phyloP scores from a whole-genome alignment of 2,888 invertebrate genomes.

The Torymus tubicola region DNA sequence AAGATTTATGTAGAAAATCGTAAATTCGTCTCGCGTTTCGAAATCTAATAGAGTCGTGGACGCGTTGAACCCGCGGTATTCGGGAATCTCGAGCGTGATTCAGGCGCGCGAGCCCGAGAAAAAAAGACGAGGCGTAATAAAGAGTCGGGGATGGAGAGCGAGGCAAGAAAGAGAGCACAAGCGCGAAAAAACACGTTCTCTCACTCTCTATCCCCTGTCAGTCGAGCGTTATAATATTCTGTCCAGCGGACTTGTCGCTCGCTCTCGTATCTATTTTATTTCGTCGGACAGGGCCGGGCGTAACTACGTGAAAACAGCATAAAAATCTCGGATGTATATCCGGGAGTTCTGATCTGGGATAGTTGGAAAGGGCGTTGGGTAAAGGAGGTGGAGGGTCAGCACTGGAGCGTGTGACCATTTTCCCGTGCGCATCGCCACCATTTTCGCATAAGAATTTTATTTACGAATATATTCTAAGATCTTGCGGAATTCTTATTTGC shows the following conservation, averaged over 20 bases:
- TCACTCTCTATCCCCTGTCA: conserved; percentile 64
- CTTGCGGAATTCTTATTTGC: conserved; percentile 53
- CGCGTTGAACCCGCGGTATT: conserved; percentile 63
- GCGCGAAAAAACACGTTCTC: conserved; percentile 16
- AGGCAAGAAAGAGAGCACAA: background rate
- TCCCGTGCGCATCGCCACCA: conserved; percentile 64
- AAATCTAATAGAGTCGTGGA: conserved; percentile 67
- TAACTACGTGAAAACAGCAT: conserved; percentile 74
- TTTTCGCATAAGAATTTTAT: conserved; percentile 67
- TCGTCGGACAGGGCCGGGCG: conserved; percentile 52
- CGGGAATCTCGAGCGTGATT: conserved; percentile 49
- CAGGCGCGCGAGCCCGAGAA: conserved; percentile 49
- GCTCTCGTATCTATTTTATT: conserved; percentile 47
- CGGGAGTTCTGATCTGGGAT: conserved; percentile 63
- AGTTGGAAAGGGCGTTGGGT: background rate
- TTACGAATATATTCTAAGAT: conserved; percentile 64
- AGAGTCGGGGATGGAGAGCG: conserved; percentile 14
- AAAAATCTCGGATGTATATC: conserved; percentile 66
- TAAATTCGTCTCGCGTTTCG: conserved; percentile 63
- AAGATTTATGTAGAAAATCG: conserved; percentile 60
- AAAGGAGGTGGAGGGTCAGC: conserved; percentile 71
- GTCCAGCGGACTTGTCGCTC: conserved; percentile 61
- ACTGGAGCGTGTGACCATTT: conserved; percentile 74
- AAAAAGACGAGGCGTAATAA: conserved; percentile 54
- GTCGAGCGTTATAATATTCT: conserved; percentile 73